Percentiles rank a stretch among this genome's conserved stretches.
These are phyloP conservation scores for Melolontha melolontha DNA, from an alignment of 2,888 invertebrate genomes.

Conservation along the genomic window DNA sequence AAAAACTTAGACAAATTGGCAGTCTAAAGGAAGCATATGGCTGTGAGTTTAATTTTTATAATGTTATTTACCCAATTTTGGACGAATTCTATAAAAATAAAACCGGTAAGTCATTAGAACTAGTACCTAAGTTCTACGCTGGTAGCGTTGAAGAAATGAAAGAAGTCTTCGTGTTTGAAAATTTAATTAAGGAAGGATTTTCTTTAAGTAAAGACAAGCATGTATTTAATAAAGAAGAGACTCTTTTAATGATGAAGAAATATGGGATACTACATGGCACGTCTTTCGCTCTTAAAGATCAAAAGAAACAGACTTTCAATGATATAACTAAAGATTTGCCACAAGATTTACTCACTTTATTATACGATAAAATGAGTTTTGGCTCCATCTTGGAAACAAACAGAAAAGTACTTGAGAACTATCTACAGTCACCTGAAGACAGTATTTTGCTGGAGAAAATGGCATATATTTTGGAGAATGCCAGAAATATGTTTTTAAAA, in stretches of 20 bases:
- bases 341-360: conserved; percentile 5
- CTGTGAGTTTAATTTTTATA: conserved; percentile 49
- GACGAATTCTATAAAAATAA: conserved; percentile 44
- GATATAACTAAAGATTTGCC: conserved; percentile 28
- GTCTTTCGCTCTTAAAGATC: conserved; percentile 54
- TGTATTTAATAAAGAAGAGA: conserved; percentile 54
- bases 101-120: conserved; percentile 43
- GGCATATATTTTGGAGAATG: conserved; percentile 3
- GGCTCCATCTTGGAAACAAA: not conserved
- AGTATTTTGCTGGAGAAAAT: not conserved
- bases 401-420: not conserved
- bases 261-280: conserved; percentile 58
- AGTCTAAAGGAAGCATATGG: conserved; percentile 43
- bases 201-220: conserved; percentile 52
- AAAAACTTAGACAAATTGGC: conserved; percentile 36
- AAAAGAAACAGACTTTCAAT: conserved; percentile 51
- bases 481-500: not conserved
- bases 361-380: not conserved
- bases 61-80: conserved; percentile 44
- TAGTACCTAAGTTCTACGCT: conserved; percentile 44
- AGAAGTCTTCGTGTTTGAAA: conserved; percentile 54
- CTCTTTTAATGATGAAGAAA: conserved; percentile 52
- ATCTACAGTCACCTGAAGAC: conserved; percentile 2
- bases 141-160: conserved; percentile 39
- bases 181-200: conserved; percentile 52